Evolutionary conservation across 1,140 invertebrate genomes (phyloP).

Genomic region (Calosoma granatense): DNA sequence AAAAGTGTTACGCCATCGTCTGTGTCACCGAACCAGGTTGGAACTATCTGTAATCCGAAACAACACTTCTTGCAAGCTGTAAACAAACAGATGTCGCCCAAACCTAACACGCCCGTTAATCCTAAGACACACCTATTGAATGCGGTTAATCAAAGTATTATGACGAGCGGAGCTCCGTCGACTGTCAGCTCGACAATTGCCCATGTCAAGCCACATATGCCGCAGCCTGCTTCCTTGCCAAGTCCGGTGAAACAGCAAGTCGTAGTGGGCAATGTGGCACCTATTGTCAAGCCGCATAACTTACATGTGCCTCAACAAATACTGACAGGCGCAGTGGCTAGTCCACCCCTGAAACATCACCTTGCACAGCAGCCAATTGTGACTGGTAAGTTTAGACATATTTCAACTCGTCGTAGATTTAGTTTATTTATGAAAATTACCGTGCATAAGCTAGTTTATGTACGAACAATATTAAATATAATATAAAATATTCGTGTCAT

Average conservation of each 20-base stretch:
- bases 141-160: slow-evolving; percentile 26
- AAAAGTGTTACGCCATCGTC: slow-evolving; percentile 31
- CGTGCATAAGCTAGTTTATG: neutral
- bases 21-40: slow-evolving; percentile 20
- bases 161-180: neutral
- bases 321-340: slow-evolving; percentile 42
- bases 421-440: neutral
- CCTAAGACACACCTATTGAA: slow-evolving; percentile 39
- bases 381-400: slow-evolving; percentile 28
- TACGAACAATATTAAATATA: no score
- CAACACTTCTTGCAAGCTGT: slow-evolving; percentile 23
- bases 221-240: slow-evolving; percentile 7
- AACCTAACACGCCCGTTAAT: slow-evolving; percentile 27
- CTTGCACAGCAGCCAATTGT: slow-evolving; percentile 36
- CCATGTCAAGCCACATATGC: slow-evolving; percentile 9
- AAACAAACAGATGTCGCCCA: slow-evolving; percentile 31
- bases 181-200: slow-evolving; percentile 19
- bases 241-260: slow-evolving; percentile 15
- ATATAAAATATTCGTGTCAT: no score
- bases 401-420: slow-evolving; percentile 2
- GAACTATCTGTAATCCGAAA: slow-evolving; percentile 14
- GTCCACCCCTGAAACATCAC: slow-evolving; percentile 43
- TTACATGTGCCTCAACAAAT: slow-evolving; percentile 35
- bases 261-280: slow-evolving; percentile 1
- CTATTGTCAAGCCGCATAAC: slow-evolving; percentile 18